phyloP scores from a whole-genome alignment of 2,888 invertebrate species.

The Hydrotaea cyrtoneurina region DNA sequence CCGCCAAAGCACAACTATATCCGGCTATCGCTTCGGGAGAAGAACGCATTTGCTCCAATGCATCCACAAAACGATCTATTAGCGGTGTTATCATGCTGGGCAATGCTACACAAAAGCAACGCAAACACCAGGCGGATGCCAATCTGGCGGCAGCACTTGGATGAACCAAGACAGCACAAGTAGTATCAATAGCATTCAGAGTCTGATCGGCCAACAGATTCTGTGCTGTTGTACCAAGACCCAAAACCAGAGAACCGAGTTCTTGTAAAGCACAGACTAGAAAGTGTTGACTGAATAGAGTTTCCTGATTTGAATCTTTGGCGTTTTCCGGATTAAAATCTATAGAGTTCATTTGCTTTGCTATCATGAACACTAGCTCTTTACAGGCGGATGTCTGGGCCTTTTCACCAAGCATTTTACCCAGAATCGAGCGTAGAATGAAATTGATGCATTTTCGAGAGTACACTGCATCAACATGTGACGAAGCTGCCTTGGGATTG shows the following conservation, averaged over 20 bases:
- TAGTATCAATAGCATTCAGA: conserved; percentile 85
- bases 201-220: conserved; percentile 94
- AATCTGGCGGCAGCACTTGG: conserved; percentile 96
- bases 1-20: conserved; percentile 96
- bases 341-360: conserved; percentile 97
- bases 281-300: conserved; percentile 93
- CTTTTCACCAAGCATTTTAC: conserved; percentile 97
- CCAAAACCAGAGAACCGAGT: conserved; percentile 92
- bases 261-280: conserved; percentile 96
- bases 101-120: conserved; percentile 93
- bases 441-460: conserved; percentile 98
- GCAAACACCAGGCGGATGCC: conserved; percentile 96
- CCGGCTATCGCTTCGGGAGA: conserved; percentile 94
- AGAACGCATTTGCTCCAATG: conserved; percentile 93
- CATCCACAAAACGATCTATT: conserved; percentile 93
- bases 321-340: conserved; percentile 96
- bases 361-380: conserved; percentile 94
- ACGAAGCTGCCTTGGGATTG: conserved; percentile 96
- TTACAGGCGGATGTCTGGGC: conserved; percentile 97
- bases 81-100: conserved; percentile 97
- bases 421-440: conserved; percentile 94
- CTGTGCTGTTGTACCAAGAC: conserved; percentile 96
- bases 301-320: conserved; percentile 94
- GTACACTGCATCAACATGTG: conserved; percentile 98
- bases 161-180: conserved; percentile 90